Conservation (phyloP, 2,113 vertebrate species). For the Sclerurus mexicanus region DNA sequence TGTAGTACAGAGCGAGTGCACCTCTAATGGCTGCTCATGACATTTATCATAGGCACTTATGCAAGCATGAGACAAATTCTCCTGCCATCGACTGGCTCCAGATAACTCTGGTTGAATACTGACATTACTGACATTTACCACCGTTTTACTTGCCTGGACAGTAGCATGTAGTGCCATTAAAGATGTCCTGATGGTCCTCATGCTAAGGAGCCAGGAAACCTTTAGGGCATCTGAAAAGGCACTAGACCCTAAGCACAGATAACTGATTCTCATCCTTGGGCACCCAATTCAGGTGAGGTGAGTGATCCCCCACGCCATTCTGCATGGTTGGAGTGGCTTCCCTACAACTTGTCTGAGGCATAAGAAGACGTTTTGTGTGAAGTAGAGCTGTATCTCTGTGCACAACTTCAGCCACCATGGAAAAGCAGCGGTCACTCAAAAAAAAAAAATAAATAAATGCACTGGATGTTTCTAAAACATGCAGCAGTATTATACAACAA, state of each 20-base stretch:
- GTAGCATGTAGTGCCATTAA: background rate
- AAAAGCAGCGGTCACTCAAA: background rate
- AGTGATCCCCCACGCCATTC: background rate
- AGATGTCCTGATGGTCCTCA: background rate
- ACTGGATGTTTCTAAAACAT: background rate
- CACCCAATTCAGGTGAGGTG: background rate
- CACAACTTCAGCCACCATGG: rapidly evolving
- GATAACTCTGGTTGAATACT: background rate
- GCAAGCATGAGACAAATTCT: background rate
- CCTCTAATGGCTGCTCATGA: background rate
- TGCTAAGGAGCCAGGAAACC: background rate
- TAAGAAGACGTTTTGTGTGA: background rate
- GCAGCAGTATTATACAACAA: background rate
- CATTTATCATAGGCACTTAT: background rate
- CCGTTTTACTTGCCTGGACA: background rate
- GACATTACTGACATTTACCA: background rate
- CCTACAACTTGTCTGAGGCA: rapidly evolving
- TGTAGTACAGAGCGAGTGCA: rapidly evolving
- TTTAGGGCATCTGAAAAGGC: background rate
- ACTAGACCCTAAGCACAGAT: background rate
- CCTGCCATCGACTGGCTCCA: background rate
- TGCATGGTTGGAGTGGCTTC: background rate
- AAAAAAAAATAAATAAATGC: background rate
- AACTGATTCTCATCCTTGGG: background rate
- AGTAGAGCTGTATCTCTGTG: background rate